These are phyloP conservation scores for Leucopsar rothschildi DNA, from an alignment of 2,113 vertebrate genomes.

Conservation along the genomic window DNA sequence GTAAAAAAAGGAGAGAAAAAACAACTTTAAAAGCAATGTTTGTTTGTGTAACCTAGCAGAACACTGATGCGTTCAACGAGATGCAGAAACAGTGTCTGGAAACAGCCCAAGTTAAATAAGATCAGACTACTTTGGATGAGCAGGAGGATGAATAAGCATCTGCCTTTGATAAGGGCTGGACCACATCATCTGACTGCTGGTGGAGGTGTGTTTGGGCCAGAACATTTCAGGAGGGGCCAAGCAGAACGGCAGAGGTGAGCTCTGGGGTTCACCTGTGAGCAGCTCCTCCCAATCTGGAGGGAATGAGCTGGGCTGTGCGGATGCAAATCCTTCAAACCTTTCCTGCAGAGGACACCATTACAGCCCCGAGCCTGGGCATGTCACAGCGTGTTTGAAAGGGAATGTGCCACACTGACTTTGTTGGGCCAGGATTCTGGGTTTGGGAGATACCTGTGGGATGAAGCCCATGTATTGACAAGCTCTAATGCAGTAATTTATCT, in stretches of 20 bases:
- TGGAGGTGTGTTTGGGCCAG: neutral
- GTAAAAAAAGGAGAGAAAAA: neutral
- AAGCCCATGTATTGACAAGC: rapidly evolving
- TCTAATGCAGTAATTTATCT: neutral
- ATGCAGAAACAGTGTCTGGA: neutral
- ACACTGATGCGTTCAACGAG: neutral
- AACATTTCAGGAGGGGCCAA: neutral
- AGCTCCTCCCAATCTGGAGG: neutral
- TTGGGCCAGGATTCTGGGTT: neutral
- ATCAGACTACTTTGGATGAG: neutral
- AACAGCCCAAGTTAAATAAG: neutral
- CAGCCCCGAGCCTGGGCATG: rapidly evolving
- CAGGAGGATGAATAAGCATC: neutral
- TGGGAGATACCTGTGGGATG: neutral
- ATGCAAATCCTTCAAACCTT: neutral
- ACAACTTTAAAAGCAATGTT: constrained; percentile 66
- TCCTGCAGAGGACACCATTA: rapidly evolving
- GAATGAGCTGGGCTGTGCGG: rapidly evolving
- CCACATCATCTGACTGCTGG: neutral
- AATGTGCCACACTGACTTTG: neutral
- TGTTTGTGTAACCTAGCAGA: constrained; percentile 47
- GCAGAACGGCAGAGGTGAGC: neutral
- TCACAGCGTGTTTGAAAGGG: neutral
- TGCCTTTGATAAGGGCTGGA: neutral
- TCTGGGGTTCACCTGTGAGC: rapidly evolving